Evolutionary conservation across 2,113 vertebrate species (phyloP).

Genomic region (Crotalus tigris): DNA sequence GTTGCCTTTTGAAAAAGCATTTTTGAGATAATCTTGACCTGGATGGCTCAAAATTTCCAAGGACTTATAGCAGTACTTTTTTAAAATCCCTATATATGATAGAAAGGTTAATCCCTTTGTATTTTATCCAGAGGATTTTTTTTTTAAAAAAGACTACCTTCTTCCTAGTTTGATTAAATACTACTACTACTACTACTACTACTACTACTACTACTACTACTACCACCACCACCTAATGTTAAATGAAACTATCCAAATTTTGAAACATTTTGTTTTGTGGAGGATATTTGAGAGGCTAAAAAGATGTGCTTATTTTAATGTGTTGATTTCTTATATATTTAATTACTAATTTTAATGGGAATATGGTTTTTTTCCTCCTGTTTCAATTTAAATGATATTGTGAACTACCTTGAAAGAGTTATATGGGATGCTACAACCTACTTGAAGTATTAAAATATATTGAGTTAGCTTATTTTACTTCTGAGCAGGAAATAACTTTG

Average conservation of each 20-base stretch:
- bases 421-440: neutral
- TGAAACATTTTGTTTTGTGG: neutral
- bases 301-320: neutral
- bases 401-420: neutral
- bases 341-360: neutral
- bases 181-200: too few relatives aligned
- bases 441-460: neutral
- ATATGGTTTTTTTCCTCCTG: neutral
- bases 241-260: neutral
- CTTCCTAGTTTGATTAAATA: neutral
- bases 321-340: neutral
- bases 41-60: too few relatives aligned
- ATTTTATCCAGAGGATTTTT: neutral
- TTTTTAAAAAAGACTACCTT: neutral
- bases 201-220: neutral
- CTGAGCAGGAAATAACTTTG: neutral
- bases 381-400: neutral
- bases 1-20: too few relatives aligned
- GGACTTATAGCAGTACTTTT: neutral
- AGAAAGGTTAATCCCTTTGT: neutral
- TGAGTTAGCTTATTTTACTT: neutral
- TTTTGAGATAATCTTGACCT: too few relatives aligned
- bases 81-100: neutral
- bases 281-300: neutral
- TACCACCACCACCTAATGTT: neutral